These are phyloP conservation scores for Drosophila simulans DNA, from an alignment of 1,140 invertebrate species.

Conservation along the genomic window DNA sequence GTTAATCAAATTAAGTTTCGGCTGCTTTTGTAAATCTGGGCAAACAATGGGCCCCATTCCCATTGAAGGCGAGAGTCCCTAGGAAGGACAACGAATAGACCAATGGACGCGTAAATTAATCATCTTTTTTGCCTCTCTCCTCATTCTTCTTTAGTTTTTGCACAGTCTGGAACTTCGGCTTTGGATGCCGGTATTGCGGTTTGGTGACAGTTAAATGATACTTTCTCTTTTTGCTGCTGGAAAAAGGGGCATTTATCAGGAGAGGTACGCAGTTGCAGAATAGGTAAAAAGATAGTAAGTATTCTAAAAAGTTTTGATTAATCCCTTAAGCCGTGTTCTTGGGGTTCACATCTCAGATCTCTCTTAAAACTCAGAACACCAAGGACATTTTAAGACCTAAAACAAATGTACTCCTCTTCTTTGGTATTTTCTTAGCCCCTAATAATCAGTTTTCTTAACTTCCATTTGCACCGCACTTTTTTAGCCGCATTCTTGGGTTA, in stretches of 20 bases:
- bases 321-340: background rate
- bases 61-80: constrained; percentile 13
- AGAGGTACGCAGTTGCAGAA: background rate
- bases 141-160: constrained; percentile 13
- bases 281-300: constrained; percentile 2
- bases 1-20: constrained; percentile 81
- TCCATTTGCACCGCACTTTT: constrained; percentile 52
- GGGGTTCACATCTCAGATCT: background rate
- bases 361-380: too few relatives aligned
- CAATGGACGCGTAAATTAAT: constrained; percentile 73
- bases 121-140: constrained; percentile 58
- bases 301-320: constrained; percentile 3
- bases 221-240: constrained; percentile 8
- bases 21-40: constrained; percentile 56
- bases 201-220: constrained; percentile 39
- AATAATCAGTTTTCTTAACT: constrained; percentile 37
- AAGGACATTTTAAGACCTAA: background rate
- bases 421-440: constrained; percentile 11
- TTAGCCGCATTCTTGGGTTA: constrained; percentile 53
- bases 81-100: constrained; percentile 51
- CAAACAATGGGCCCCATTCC: constrained; percentile 49
- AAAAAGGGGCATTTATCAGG: background rate
- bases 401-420: constrained; percentile 9
- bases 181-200: constrained; percentile 31
- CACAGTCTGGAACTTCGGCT: constrained; percentile 29